phyloP scores from a whole-genome alignment of 30 jellyfish, hydroid and myxozoan genomes.

The Pseudorhiza aurosa region DNA sequence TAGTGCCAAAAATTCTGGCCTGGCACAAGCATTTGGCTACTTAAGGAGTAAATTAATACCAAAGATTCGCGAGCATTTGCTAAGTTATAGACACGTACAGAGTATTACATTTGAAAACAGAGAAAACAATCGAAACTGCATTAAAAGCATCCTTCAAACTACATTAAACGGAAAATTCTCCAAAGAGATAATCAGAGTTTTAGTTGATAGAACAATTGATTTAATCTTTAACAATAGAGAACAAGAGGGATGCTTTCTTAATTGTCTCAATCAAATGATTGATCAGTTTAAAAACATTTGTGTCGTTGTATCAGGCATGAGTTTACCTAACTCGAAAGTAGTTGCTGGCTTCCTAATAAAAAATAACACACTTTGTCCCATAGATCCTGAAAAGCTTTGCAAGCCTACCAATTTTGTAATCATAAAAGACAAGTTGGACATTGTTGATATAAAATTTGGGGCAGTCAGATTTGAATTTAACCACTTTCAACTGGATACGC shows the following conservation, averaged over 20 bases:
- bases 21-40: constrained; percentile 34
- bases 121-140: background rate
- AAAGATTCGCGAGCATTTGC: background rate
- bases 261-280: constrained; percentile 6
- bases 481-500: background rate
- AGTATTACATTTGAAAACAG: background rate
- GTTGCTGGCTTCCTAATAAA: constrained; percentile 29
- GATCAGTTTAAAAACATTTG: constrained; percentile 46
- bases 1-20: constrained; percentile 23
- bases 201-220: constrained; percentile 14
- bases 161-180: constrained; percentile 33
- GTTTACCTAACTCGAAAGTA: constrained; percentile 10
- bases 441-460: constrained; percentile 11
- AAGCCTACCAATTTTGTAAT: constrained; percentile 9
- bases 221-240: background rate
- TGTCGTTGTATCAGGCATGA: constrained; percentile 17
- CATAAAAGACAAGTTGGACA: constrained; percentile 5
- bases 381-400: background rate
- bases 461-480: background rate
- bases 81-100: background rate
- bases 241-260: background rate
- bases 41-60: background rate
- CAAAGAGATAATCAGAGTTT: background rate
- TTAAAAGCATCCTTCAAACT: constrained; percentile 15
- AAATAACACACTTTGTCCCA: background rate